Evolutionary conservation across 2,888 invertebrate species (phyloP).

Genomic region (Sepioteuthis lessoniana): DNA sequence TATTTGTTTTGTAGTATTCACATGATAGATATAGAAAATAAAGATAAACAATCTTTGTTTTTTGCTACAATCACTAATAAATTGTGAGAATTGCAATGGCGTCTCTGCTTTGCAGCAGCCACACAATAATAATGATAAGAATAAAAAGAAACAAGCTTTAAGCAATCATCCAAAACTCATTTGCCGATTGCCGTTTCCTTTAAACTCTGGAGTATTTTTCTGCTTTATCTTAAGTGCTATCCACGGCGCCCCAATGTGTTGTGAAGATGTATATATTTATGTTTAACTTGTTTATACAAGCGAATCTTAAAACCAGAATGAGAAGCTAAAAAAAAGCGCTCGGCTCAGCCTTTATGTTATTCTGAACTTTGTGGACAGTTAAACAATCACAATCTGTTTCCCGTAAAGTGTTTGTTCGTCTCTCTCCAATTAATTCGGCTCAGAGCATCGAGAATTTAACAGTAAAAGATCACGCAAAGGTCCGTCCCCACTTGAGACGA

Average conservation of each 20-base stretch:
- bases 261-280: slow-evolving; percentile 23
- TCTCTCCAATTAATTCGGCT: slow-evolving; percentile 18
- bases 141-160: not conserved
- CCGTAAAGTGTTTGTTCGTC: not conserved
- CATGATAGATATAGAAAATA: too few relatives aligned
- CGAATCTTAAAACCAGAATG: not conserved
- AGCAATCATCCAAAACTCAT: not conserved
- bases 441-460: not conserved
- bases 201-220: not conserved
- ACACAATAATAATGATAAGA: too few relatives aligned
- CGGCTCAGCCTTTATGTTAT: not conserved
- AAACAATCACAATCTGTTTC: not conserved
- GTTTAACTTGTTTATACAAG: slow-evolving; percentile 11
- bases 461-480: not conserved
- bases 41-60: too few relatives aligned
- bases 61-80: too few relatives aligned
- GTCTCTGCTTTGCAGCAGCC: too few relatives aligned
- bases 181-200: not conserved
- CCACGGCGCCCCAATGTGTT: not conserved
- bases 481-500: slow-evolving; percentile 33
- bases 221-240: not conserved
- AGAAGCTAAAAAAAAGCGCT: not conserved
- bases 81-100: too few relatives aligned
- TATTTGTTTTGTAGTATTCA: too few relatives aligned
- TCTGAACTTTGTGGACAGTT: slow-evolving; percentile 12